Base-by-base conservation (phyloP, 2,797 vertebrate species). In the Sebastes kiyomatsui region DNA sequence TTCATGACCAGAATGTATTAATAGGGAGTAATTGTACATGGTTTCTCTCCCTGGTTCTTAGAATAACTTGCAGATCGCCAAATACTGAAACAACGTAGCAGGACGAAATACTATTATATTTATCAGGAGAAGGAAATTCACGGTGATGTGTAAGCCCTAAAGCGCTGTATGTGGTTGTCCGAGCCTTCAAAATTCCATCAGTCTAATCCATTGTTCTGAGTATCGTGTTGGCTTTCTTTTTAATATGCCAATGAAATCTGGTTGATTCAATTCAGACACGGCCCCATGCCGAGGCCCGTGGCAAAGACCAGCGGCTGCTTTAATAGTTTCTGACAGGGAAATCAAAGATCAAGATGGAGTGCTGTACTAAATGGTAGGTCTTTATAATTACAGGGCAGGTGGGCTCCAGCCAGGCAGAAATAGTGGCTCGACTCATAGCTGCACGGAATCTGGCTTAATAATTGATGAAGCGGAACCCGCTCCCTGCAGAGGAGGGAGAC, bases 361-460 rank as follows among this genome's bases (percentile, higher is more conserved):
- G 88, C 80, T 82, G 91, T 54, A 83, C 90, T 94, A 91, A 95
- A 93, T 92, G 90, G 88, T 92, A 92, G 92, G 67, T 92, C 89
- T 92, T 92, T 92, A 92, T 94, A 95, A 94, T 95, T 92, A 94
- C 79, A 85, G 94, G 89, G 89, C 92, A 94, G 92, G 93, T 94
- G 92, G 93, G 88, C 89, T 88, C 88, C 87, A 92, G 85, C 82
- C 81, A 83, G 87, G 86, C 92, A 89, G 88, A 94, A 93, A 91
- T 80, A 81, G 87, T 72, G 79, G 52, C 81, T 86, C 22, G 59
- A 85, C 69, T 92, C 77, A 16, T 70, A 83, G 88, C 91, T 83
- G 87, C 79, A 25, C 76, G 65, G 80, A 86, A 89, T 92, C 85
- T 79, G 59, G 72, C 76, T 94, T 81, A 85, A 92, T 89, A 93